A percentile compares a stretch with the other conserved stretches of the same genome.
Conservation (phyloP, 2,888 invertebrate genomes). For the Conchocele bisecta region DNA sequence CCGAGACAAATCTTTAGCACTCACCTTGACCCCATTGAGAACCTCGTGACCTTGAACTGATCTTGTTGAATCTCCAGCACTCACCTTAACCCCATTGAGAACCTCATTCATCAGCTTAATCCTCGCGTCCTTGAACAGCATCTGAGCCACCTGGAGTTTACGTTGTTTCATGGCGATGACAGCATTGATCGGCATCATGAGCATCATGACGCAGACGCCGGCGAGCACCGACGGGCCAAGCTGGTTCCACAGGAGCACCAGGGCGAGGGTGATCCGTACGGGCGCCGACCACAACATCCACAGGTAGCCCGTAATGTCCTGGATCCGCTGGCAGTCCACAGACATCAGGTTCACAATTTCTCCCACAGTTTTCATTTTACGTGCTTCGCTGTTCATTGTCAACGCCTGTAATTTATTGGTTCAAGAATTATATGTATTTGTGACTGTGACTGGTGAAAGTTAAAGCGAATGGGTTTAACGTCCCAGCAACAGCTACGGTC, state of each 20-base stretch:
- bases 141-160: slow-evolving; percentile 76
- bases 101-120: slow-evolving; percentile 79
- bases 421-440: neutral
- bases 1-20: too few relatives aligned
- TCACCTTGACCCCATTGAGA: too few relatives aligned
- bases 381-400: slow-evolving; percentile 80
- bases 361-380: slow-evolving; percentile 80
- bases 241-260: slow-evolving; percentile 85
- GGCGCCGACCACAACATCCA: slow-evolving; percentile 85
- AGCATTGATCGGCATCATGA: slow-evolving; percentile 87
- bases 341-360: slow-evolving; percentile 83
- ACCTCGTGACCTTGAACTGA: too few relatives aligned
- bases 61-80: too few relatives aligned
- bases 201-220: slow-evolving; percentile 93
- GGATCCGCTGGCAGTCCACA: slow-evolving; percentile 82
- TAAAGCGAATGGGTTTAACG: too few relatives aligned
- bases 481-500: too few relatives aligned
- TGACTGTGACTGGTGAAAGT: too few relatives aligned
- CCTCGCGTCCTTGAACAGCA: slow-evolving; percentile 76
- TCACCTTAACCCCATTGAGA: slow-evolving; percentile 78
- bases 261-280: slow-evolving; percentile 91
- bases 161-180: slow-evolving; percentile 77
- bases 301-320: slow-evolving; percentile 79
- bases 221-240: slow-evolving; percentile 92
- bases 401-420: slow-evolving; percentile 72